These are phyloP conservation scores for Colistium nudipinnis DNA, from an alignment of 2,113 vertebrate genomes.

Conservation along the genomic window DNA sequence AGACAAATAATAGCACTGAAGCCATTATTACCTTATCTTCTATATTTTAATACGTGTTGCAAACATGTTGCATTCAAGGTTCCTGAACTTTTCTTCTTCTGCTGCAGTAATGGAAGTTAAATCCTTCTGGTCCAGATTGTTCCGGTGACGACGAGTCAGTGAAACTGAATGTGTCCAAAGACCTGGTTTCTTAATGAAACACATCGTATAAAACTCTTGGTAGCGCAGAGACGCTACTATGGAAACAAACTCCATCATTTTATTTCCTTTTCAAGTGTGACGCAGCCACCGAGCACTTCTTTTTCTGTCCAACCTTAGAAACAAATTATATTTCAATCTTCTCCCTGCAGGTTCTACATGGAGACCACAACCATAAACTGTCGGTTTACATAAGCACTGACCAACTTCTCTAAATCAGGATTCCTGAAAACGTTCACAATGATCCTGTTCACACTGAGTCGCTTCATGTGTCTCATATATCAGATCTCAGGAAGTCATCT, in stretches of 20 bases:
- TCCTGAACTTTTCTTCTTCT: not conserved
- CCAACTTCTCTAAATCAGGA: not conserved
- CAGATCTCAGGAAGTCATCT: not conserved
- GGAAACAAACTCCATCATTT: not conserved
- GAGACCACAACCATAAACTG: not conserved
- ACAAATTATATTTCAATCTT: slow-evolving; percentile 28
- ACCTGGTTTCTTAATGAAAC: slow-evolving; percentile 36
- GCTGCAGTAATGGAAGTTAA: no score
- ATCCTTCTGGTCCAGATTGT: not conserved
- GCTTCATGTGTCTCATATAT: not conserved
- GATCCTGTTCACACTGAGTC: not conserved
- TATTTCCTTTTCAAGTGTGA: slow-evolving; percentile 30
- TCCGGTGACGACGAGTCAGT: no score
- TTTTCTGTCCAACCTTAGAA: slow-evolving; percentile 3
- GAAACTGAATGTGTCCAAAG: slow-evolving; percentile 27
- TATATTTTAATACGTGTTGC: no score
- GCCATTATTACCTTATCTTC: no score
- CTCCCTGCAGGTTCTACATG: slow-evolving; percentile 46
- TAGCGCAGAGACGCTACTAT: no score
- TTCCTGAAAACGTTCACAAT: slow-evolving; percentile 2
- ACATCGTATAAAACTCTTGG: slow-evolving; percentile 32
- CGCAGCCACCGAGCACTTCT: slow-evolving; percentile 3
- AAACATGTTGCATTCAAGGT: not conserved
- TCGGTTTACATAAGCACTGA: slow-evolving; percentile 21
- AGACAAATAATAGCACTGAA: not conserved